A percentile compares a stretch with the other conserved stretches of the same genome.
These are phyloP conservation scores for Rhagoletis zephyria DNA, from an alignment of 1,140 invertebrate genomes.

Conservation along the genomic window DNA sequence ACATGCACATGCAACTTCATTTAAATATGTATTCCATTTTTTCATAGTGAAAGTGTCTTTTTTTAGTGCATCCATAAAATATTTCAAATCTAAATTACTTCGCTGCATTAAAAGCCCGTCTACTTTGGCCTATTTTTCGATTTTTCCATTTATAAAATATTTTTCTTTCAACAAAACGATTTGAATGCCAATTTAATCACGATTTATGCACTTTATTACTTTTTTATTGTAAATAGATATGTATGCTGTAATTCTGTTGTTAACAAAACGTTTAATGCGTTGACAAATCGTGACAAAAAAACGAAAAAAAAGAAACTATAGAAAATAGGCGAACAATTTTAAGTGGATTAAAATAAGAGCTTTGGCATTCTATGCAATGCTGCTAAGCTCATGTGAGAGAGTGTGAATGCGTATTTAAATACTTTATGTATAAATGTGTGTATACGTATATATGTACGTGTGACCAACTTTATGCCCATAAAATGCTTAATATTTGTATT, in stretches of 20 bases:
- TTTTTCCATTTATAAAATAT: conserved; percentile 11
- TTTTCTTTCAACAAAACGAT: conserved; percentile 17
- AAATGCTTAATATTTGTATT: background rate
- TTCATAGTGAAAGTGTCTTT: conserved; percentile 17
- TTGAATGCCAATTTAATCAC: conserved; percentile 48
- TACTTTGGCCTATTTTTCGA: conserved; percentile 8
- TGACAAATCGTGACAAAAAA: conserved; percentile 42
- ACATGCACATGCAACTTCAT: no score
- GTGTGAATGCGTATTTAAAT: background rate
- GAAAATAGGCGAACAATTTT: conserved; percentile 6
- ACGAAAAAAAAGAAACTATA: background rate
- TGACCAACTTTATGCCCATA: background rate
- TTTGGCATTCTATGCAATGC: background rate
- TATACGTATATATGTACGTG: background rate
- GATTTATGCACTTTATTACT: conserved; percentile 36
- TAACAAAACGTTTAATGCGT: conserved; percentile 3
- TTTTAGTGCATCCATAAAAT: background rate
- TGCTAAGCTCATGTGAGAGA: background rate
- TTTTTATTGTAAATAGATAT: background rate
- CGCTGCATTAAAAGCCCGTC: background rate
- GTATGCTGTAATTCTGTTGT: background rate
- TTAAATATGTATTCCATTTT: background rate
- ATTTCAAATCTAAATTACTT: background rate
- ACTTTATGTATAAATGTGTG: background rate
- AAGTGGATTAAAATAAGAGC: conserved; percentile 31